These are phyloP conservation scores for Muricea muricata DNA, from an alignment of 92 coral and sea anemone species.

Conservation along the genomic window DNA sequence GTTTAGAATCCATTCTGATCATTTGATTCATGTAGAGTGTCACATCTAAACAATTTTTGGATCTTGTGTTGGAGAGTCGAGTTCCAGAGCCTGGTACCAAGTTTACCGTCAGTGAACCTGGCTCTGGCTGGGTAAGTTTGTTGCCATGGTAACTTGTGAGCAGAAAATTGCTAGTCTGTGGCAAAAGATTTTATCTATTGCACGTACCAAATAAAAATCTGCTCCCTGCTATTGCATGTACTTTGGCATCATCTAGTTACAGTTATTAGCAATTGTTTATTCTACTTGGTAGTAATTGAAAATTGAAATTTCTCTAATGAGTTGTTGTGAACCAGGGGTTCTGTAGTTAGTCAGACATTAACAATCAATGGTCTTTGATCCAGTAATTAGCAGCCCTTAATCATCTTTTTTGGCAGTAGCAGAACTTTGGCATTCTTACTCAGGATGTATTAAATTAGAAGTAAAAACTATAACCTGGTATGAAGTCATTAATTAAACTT, in stretches of 20 bases:
- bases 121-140: constrained; percentile 64
- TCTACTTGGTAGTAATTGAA: not conserved
- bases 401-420: not conserved
- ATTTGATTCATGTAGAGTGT: not conserved
- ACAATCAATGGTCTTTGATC: not conserved
- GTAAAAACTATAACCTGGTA: too few relatives aligned
- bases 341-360: not conserved
- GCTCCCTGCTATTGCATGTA: too few relatives aligned
- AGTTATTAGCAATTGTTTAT: too few relatives aligned
- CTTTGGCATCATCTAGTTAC: too few relatives aligned
- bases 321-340: not conserved
- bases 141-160: not conserved
- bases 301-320: not conserved
- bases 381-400: not conserved
- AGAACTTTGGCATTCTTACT: too few relatives aligned
- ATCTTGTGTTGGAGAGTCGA: constrained; percentile 37
- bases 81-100: constrained; percentile 70
- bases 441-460: too few relatives aligned
- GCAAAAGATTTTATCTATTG: not conserved
- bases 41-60: constrained; percentile 29
- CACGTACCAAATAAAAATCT: too few relatives aligned
- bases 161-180: not conserved
- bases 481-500: not conserved
- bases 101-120: constrained; percentile 61
- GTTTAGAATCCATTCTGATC: too few relatives aligned